Evolutionary conservation across 1,140 invertebrate genomes (phyloP), one percentile per base, ranked within the genome.

Genomic region (Bombus sylvicola): DNA sequence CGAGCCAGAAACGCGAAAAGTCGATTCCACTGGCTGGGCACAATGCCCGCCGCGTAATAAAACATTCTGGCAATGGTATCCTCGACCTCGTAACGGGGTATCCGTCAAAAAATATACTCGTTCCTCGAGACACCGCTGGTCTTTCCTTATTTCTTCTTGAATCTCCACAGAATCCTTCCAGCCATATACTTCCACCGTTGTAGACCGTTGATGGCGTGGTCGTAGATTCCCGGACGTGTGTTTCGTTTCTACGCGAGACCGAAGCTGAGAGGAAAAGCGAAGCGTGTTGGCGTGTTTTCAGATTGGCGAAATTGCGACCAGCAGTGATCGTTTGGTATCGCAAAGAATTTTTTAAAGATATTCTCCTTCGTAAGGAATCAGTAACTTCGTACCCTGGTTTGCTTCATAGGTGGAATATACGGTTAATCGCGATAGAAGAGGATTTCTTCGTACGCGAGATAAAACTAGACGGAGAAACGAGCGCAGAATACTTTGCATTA

Each of bases 11-110:
- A 85, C 57, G 78, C 31, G 83, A 66, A 77, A 81, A 81, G 77
- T 74, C 83, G 75, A 85, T 47, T 47, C 15, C 47, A 47, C 47
- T 57, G 41, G 39, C 39, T 43, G 66, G 78, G 78, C 83, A 85
- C 83, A 74, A 85, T 85, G 83, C 78, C 77, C 83, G 59, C 13
- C n/a, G n/a, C 1, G 69, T 74, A 81, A 81, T 81, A 43, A 64
- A 81, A 81, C 64, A 66, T 85, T 85, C 68, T 84, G 83, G 75
- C 75, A 84, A 34, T 72, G 68, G 62, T 41, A 57, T 83, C 4
- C 15, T 69, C 28, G 73, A 41, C 62, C 73, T 69, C 59, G 62
- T 68, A 47, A 53, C 57, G 5, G 73, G 9, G 0, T n/a, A 13
- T 68, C 68, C 62, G 62, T 76, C 39, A 62, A 66, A 34, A 64